Percentiles rank a stretch among this genome's conserved stretches.
These are phyloP conservation scores for Drosophila gaucha DNA, from an alignment of 2,888 invertebrate species.

Conservation along the genomic window DNA sequence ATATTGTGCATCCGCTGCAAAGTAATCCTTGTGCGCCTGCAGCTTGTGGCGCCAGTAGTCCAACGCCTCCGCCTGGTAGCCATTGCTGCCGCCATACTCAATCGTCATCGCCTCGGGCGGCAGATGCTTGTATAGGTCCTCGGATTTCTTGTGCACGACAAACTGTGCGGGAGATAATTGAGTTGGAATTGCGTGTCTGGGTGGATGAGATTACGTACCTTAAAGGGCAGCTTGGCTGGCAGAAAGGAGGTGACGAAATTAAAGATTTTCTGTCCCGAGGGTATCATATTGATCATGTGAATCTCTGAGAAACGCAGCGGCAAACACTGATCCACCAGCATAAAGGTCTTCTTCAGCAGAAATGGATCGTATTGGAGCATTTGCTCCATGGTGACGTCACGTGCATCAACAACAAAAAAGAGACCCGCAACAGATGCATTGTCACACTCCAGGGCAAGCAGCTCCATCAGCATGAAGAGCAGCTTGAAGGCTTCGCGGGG, in stretches of 20 bases:
- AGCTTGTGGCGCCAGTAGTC: conserved; percentile 66
- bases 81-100: conserved; percentile 80
- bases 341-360: conserved; percentile 70
- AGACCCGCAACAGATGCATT: conserved; percentile 70
- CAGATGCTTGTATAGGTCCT: conserved; percentile 75
- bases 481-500: conserved; percentile 77
- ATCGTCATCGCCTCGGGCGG: conserved; percentile 74
- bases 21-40: conserved; percentile 62
- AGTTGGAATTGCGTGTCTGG: too few species aligned
- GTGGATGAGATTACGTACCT: conserved; percentile 54
- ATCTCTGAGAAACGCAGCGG: conserved; percentile 72
- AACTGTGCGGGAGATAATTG: conserved; percentile 50
- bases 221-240: conserved; percentile 67
- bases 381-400: conserved; percentile 75
- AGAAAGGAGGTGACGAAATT: conserved; percentile 73
- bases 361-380: conserved; percentile 75
- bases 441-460: conserved; percentile 73
- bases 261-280: conserved; percentile 64
- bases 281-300: conserved; percentile 78
- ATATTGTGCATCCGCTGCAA: conserved; percentile 66
- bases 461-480: conserved; percentile 75
- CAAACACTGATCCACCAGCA: conserved; percentile 69
- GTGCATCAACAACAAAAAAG: conserved; percentile 69
- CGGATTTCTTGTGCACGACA: conserved; percentile 76
- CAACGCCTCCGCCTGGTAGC: conserved; percentile 75